Evolutionary conservation across 2,797 vertebrate genomes (phyloP).

Genomic region (Megaceryle alcyon): DNA sequence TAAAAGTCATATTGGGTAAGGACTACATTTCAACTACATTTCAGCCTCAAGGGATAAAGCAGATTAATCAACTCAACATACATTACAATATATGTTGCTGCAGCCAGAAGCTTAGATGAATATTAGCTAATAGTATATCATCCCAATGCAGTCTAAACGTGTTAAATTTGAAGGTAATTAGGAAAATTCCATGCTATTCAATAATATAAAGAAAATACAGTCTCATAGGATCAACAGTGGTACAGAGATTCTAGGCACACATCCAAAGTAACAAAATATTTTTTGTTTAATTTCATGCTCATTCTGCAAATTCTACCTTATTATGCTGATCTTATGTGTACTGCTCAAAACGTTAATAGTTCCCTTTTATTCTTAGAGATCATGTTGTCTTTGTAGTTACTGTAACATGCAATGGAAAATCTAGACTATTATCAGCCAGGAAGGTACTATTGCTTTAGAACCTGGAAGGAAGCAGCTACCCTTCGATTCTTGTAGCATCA

Average conservation of each 20-base stretch:
- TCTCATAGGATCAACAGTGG: neutral
- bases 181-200: conserved; percentile 9
- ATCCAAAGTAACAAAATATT: neutral
- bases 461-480: neutral
- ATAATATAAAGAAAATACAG: neutral
- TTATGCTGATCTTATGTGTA: neutral
- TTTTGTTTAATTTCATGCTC: neutral
- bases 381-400: neutral
- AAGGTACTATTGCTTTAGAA: neutral
- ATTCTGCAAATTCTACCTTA: neutral
- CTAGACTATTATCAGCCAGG: neutral
- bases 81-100: neutral
- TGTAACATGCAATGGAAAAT: neutral
- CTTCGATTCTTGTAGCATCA: neutral
- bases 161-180: conserved; percentile 25
- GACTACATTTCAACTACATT: neutral
- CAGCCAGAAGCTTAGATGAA: neutral
- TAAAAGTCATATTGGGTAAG: neutral
- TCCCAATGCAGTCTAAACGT: neutral
- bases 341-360: neutral
- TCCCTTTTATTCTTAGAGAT: neutral
- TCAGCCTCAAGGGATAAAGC: neutral
- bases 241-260: neutral
- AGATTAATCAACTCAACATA: neutral
- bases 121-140: neutral